Conservation (phyloP, 2,113 vertebrate species). For the Rhadina sibilatrix region DNA sequence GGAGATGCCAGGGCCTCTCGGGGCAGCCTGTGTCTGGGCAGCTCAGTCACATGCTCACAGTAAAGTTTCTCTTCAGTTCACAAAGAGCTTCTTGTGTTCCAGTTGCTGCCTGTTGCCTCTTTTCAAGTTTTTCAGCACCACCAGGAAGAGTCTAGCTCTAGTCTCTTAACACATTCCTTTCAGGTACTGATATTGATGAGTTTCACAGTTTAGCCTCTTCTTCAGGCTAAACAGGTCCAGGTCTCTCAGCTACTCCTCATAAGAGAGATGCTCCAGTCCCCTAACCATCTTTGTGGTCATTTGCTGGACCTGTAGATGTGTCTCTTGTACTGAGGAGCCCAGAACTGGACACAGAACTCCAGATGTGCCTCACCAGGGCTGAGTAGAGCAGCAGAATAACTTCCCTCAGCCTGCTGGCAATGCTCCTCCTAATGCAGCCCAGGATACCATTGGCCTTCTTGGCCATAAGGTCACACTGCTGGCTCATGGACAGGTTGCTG, state of each 20-base stretch:
- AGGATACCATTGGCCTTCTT: neutral
- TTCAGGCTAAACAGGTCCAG: neutral
- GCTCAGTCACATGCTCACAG: neutral
- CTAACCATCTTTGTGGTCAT: neutral
- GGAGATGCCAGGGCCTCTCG: neutral
- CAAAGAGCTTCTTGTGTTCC: neutral
- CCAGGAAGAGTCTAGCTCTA: neutral
- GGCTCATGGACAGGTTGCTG: neutral
- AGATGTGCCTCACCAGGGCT: neutral
- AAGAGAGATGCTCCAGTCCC: neutral
- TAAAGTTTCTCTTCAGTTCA: neutral
- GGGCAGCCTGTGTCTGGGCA: neutral
- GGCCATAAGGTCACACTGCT: neutral
- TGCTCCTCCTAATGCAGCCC: too few relatives aligned
- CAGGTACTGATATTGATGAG: neutral
- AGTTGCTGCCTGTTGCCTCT: neutral
- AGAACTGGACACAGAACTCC: neutral
- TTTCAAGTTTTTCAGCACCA: neutral
- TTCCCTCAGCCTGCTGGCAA: fast-evolving
- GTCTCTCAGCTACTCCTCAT: neutral
- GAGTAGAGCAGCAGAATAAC: neutral
- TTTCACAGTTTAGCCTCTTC: neutral
- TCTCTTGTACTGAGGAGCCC: neutral
- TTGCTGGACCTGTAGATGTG: neutral
- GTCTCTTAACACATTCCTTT: neutral